Evolutionary conservation across 2,113 vertebrate genomes (phyloP).

Genomic region (Steatornis caripensis): DNA sequence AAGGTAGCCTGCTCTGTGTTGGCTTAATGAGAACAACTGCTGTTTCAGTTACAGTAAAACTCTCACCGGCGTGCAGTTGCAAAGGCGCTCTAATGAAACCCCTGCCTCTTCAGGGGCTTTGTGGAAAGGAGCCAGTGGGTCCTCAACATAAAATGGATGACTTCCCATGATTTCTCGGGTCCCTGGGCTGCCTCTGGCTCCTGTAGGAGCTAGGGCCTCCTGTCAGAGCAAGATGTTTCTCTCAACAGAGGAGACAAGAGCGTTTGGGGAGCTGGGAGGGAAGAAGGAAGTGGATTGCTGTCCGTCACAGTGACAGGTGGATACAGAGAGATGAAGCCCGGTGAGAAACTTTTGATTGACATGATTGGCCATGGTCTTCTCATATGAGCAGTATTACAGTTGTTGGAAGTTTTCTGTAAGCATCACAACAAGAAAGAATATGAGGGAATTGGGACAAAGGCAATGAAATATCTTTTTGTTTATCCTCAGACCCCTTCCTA

Average conservation of each 20-base stretch:
- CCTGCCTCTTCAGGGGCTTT: neutral
- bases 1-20: neutral
- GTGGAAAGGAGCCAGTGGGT: neutral
- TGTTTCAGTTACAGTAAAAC: neutral
- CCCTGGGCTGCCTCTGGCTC: neutral
- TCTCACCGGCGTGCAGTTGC: neutral
- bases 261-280: accelerated
- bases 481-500: neutral
- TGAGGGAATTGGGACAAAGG: neutral
- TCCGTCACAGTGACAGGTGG: neutral
- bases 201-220: neutral
- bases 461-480: neutral
- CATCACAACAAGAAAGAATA: neutral
- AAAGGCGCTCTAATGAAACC: neutral
- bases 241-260: neutral
- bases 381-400: neutral
- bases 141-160: neutral
- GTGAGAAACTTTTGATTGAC: neutral
- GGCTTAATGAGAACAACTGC: slow-evolving; percentile 28
- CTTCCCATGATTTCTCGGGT: neutral
- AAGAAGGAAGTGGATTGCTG: neutral
- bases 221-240: neutral
- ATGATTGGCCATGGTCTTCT: neutral
- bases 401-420: neutral
- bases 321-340: neutral